Evolutionary conservation across 2,797 vertebrate species (phyloP).

Genomic region (Mormyrus hasselquistii): DNA sequence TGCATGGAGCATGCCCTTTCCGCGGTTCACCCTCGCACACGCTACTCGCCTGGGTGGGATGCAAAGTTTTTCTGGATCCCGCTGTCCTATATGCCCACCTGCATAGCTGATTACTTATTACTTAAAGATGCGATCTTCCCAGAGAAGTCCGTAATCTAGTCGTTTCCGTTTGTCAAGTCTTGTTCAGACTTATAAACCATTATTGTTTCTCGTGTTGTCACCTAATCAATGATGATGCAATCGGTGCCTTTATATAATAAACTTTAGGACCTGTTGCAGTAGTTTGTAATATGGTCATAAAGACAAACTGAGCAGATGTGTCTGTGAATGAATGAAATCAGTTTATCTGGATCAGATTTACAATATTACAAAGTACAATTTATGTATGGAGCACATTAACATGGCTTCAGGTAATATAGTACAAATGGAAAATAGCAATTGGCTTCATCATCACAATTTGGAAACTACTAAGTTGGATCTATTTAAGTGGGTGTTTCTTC

Average conservation of each 20-base stretch:
- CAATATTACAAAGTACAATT: background rate
- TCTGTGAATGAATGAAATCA: background rate
- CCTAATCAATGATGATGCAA: background rate
- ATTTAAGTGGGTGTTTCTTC: background rate
- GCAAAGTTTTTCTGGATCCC: conserved; percentile 79
- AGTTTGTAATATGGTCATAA: background rate
- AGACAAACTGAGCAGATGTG: background rate
- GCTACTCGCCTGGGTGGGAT: conserved; percentile 79
- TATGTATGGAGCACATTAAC: background rate
- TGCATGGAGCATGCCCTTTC: conserved; percentile 80
- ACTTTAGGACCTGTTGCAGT: background rate
- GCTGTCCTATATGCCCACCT: conserved; percentile 72
- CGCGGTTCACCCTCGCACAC: conserved; percentile 63
- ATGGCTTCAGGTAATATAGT: background rate
- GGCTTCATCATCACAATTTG: background rate
- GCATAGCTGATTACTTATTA: conserved; percentile 57
- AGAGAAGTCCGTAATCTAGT: conserved; percentile 31
- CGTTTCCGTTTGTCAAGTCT: background rate
- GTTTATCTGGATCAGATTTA: background rate
- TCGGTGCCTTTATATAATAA: background rate
- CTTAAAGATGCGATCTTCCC: conserved; percentile 27
- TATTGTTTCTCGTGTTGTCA: background rate
- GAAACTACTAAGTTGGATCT: background rate
- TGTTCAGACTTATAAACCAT: background rate
- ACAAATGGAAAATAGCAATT: background rate